phyloP scores from a whole-genome alignment of 2,113 vertebrate species.

The Zosterops borbonicus region DNA sequence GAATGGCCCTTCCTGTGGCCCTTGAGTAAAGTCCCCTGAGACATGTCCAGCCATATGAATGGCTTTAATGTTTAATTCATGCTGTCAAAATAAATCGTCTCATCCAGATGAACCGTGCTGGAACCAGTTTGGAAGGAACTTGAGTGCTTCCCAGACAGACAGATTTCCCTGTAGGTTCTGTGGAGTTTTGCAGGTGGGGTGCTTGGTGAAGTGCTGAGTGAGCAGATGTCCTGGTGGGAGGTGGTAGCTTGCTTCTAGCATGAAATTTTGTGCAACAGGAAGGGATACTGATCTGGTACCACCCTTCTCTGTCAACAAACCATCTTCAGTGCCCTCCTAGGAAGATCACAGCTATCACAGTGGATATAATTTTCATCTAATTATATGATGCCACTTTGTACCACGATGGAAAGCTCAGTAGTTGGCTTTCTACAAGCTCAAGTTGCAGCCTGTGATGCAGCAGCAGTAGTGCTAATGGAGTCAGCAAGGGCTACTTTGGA shows the following conservation, averaged over 20 bases:
- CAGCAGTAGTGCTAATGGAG: neutral
- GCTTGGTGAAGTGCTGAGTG: neutral
- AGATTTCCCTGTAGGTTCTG: neutral
- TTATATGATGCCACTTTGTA: neutral
- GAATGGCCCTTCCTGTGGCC: neutral
- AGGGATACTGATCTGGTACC: neutral
- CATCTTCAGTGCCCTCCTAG: neutral
- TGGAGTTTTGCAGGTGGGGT: neutral
- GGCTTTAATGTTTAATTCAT: neutral
- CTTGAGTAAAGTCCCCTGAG: neutral
- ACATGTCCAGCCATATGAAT: neutral
- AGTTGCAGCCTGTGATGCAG: neutral
- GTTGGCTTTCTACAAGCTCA: neutral
- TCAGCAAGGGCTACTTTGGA: neutral
- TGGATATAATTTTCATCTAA: neutral
- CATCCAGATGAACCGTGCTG: accelerated
- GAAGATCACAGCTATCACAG: neutral
- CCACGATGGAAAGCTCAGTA: neutral
- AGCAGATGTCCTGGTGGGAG: neutral
- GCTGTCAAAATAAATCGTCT: neutral
- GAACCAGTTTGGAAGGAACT: neutral
- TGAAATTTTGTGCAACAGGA: neutral
- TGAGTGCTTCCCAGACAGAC: accelerated
- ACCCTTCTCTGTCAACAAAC: neutral
- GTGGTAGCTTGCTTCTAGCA: neutral